Percentiles rank a stretch among this genome's conserved stretches.
Evolutionary conservation across 2,888 invertebrate genomes (phyloP).

Genomic region (Thereva nobilitata): DNA sequence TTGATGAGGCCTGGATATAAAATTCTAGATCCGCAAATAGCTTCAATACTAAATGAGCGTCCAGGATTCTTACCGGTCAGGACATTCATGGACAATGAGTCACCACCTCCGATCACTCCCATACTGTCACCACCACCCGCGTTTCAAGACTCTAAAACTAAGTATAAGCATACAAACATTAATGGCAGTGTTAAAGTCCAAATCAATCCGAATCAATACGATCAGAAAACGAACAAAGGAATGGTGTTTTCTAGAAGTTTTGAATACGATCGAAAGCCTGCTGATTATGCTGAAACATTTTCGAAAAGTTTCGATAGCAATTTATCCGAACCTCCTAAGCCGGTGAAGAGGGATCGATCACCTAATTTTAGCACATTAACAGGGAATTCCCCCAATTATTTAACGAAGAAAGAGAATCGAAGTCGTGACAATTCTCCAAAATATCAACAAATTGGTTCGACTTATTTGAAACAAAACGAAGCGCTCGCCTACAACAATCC

Average conservation of each 20-base stretch:
- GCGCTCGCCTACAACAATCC: conserved; percentile 50
- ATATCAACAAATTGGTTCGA: conserved; percentile 52
- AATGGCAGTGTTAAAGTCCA: conserved; percentile 46
- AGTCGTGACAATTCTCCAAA: conserved; percentile 57
- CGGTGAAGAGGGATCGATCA: conserved; percentile 50
- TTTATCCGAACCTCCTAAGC: conserved; percentile 47
- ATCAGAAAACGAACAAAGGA: conserved; percentile 47
- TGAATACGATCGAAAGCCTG: conserved; percentile 55
- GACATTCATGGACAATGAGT: conserved; percentile 55
- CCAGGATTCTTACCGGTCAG: conserved; percentile 58
- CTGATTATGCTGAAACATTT: conserved; percentile 55
- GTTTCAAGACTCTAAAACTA: conserved; percentile 64
- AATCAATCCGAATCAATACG: conserved; percentile 46
- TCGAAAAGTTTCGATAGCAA: conserved; percentile 58
- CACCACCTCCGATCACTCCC: conserved; percentile 70
- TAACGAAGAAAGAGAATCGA: conserved; percentile 54
- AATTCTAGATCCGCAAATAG: conserved; percentile 55
- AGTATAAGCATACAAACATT: conserved; percentile 44
- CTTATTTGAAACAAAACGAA: conserved; percentile 50
- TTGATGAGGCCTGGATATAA: conserved; percentile 54
- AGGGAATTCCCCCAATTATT: conserved; percentile 57
- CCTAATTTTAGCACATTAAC: conserved; percentile 57
- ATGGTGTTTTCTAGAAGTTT: conserved; percentile 59
- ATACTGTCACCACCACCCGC: conserved; percentile 73
- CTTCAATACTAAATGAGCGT: conserved; percentile 55